Evolutionary conservation across 2,888 invertebrate genomes (phyloP).

Genomic region (Melipona bicolor): DNA sequence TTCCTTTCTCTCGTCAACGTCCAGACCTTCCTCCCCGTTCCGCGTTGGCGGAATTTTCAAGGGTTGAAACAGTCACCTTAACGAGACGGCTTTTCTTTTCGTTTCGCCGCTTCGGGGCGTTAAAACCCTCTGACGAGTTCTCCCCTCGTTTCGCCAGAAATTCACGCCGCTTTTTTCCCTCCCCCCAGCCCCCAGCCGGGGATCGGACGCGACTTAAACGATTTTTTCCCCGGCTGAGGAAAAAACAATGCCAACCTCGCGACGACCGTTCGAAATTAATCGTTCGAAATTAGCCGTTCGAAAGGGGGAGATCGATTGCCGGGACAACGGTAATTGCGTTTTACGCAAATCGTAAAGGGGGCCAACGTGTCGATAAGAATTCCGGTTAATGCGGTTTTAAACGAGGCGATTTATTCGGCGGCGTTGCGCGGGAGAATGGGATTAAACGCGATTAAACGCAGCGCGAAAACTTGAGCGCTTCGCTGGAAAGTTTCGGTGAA

Average conservation of each 20-base stretch:
- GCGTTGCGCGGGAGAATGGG: not conserved
- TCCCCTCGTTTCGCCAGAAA: slow-evolving; percentile 50
- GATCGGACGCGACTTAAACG: slow-evolving; percentile 13
- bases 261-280: slow-evolving; percentile 24
- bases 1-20: slow-evolving; percentile 29
- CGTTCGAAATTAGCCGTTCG: slow-evolving; percentile 30
- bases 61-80: slow-evolving; percentile 70
- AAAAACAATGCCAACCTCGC: slow-evolving; percentile 37
- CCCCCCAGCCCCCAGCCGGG: not conserved
- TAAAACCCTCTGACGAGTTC: slow-evolving; percentile 59
- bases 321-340: not conserved
- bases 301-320: not conserved
- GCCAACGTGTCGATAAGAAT: slow-evolving; percentile 19
- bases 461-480: not conserved
- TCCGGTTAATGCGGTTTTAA: slow-evolving; percentile 1
- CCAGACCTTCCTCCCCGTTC: slow-evolving; percentile 29
- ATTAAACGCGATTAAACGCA: not conserved
- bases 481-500: not conserved
- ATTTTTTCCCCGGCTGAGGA: slow-evolving; percentile 14
- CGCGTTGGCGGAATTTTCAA: slow-evolving; percentile 61
- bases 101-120: slow-evolving; percentile 44
- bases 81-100: slow-evolving; percentile 70
- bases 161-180: slow-evolving; percentile 31
- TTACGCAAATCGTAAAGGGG: not conserved
- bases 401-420: not conserved